A percentile compares a stretch with the other conserved stretches of the same genome.
These are phyloP conservation scores for Mystacides longicornis DNA, from an alignment of 2,888 invertebrate genomes.

Conservation along the genomic window DNA sequence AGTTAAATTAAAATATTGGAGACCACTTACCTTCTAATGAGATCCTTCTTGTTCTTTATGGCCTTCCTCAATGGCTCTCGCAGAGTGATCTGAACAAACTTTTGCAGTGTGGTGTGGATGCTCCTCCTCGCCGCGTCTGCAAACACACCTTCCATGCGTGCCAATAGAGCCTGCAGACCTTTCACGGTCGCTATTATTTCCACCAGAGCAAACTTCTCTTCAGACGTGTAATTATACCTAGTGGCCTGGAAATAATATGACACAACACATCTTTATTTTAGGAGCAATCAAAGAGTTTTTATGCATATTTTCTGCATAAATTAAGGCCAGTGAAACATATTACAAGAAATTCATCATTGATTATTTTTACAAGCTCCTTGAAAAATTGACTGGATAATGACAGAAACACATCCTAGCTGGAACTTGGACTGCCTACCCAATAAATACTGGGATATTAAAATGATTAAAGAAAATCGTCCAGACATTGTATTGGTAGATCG, in stretches of 20 bases:
- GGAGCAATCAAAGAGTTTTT: no score
- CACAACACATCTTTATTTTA: no score
- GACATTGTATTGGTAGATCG: no score
- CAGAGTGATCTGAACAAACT: slow-evolving; percentile 85
- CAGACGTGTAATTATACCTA: slow-evolving; percentile 93
- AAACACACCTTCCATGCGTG: slow-evolving; percentile 95
- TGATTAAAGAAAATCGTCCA: no score
- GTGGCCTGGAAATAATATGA: slow-evolving; percentile 68
- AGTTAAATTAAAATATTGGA: neutral
- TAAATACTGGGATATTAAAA: no score
- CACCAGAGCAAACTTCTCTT: slow-evolving; percentile 96
- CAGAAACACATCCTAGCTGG: no score
- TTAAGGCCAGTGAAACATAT: no score
- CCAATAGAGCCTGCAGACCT: slow-evolving; percentile 93
- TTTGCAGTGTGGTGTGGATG: slow-evolving; percentile 94
- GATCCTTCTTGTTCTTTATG: slow-evolving; percentile 94
- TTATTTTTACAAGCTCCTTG: no score
- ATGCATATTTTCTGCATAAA: no score
- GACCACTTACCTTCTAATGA: slow-evolving; percentile 62
- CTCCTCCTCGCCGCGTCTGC: slow-evolving; percentile 83
- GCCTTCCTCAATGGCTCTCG: slow-evolving; percentile 93
- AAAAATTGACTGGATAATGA: no score
- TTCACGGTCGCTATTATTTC: slow-evolving; percentile 99
- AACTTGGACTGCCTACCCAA: no score
- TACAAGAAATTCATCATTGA: no score